Base-by-base conservation (phyloP, 1,140 invertebrate species). In the Aporrectodea caliginosa region DNA sequence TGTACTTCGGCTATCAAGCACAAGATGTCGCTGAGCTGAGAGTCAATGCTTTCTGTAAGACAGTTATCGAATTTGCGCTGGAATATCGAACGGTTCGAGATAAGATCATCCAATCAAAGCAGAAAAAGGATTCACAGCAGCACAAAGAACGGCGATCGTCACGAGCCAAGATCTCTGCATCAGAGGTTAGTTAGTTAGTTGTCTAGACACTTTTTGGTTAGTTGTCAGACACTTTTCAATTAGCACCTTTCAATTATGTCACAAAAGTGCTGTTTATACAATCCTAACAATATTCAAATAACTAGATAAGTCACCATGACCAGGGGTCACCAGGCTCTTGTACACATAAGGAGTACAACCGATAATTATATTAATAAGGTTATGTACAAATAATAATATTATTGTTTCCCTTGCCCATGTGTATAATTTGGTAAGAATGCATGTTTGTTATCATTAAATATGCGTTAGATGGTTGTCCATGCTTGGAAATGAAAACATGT, bases 31-130 rank as follows among this genome's bases (percentile, higher is more conserved):
- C 92, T 72, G 95, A 98, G 79, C 94, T 94, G 6, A 95, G 95
- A 84, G 94, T 97, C 0, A 94, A 97, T 84, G 92, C 94, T 75
- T 93, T 99, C 81, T 95, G 96, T 85, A 94, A 96, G 85, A 93
- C 95, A 14, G 92, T 99, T 31, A 97, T 95, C n/a, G 98, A 99
- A 89, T 99, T 99, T 89, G 95, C 98, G 22, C 89, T 99, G 35
- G 98, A 99, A 89, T 99, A 98, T 88, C 90, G 97, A 78, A 99
- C 98, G 22, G 98, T 97, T 0, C 90, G 97, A 74, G 97, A 99
- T 84, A 91, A 97, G 80, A 96, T 99, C 16, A 89, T 98, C 72
- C 96, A 98, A 88, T 96, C 98, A 88, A 88, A 96, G 35, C 94
- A 98, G 88, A 98, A 99, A 90, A 97, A 97, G 88, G 94, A 94